These are phyloP conservation scores for Amblyopsis rosae DNA, from an alignment of 2,113 vertebrate genomes.

Conservation along the genomic window DNA sequence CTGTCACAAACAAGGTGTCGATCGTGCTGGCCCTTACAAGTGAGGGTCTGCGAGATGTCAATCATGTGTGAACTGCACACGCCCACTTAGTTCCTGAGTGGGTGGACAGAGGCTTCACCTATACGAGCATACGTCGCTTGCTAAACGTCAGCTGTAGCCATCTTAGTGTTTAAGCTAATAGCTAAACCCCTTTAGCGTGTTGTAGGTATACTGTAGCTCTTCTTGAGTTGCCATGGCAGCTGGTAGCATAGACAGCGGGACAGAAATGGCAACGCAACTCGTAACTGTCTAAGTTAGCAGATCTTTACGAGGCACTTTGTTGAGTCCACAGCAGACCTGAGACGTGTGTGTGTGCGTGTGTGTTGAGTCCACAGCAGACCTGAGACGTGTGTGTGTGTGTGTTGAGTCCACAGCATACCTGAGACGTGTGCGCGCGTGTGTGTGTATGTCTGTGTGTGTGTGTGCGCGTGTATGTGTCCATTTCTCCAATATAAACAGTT, in stretches of 20 bases:
- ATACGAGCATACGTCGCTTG: neutral
- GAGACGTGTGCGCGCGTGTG: neutral
- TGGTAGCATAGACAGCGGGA: slow-evolving; percentile 13
- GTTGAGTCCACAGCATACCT: neutral
- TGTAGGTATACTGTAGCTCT: neutral
- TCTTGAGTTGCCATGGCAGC: slow-evolving; percentile 13
- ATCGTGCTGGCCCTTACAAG: no score
- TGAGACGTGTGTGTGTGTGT: neutral
- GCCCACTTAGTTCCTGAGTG: no score
- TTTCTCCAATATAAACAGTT: slow-evolving; percentile 45
- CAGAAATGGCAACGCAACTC: slow-evolving; percentile 24
- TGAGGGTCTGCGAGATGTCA: no score
- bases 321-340: slow-evolving; percentile 6
- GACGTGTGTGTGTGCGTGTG: neutral
- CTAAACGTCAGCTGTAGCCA: neutral
- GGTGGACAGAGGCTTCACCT: no score
- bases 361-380: neutral
- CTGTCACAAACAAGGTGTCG: no score
- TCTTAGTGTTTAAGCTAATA: neutral
- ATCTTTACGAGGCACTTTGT: slow-evolving; percentile 30
- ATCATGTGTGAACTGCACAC: no score
- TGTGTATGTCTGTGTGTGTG: slow-evolving; percentile 6
- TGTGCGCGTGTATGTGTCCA: neutral
- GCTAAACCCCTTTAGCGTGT: neutral
- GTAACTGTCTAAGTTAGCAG: slow-evolving; percentile 8